Evolutionary conservation across 2,888 invertebrate species (phyloP), one percentile per base, ranked within the genome.

Genomic region (Drosophila pullipes): DNA sequence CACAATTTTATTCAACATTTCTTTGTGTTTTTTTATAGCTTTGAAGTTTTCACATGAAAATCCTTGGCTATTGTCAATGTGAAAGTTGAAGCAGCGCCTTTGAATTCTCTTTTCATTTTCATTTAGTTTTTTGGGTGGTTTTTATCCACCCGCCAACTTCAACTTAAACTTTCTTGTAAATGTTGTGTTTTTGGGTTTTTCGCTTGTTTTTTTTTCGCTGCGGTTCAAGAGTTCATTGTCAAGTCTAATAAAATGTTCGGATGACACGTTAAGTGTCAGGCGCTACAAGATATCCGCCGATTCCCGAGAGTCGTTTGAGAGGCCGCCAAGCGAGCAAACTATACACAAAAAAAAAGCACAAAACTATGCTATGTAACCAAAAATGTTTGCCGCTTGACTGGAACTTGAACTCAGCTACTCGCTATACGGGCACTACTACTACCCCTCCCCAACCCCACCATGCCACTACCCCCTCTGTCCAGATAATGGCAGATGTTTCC

Each of bases 251-350:
- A 89, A 89, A 89, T 88, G 89, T 90, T 85, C 83, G 68, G 88
- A 91, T 90, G 89, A 89, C 91, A 91, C 91, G 89, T 83, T 83
- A 91, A 89, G 88, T 88, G 87, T 90, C 91, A 89, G 89, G 66
- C 69, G 62, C 52, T 82, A 85, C 85, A 85, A 82, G 67, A 79
- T 74, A 71, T 71, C 60, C 72, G 60, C 44, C 54, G 69, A 59
- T 71, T 52, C 71, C 57, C 76, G 47, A 69, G 71, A 69, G 59
- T 59, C 65, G 76, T 76, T 78, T 81, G 64, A 75, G 69, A 59
- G 63, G 62, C 81, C 74, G 76, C 63, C 54, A 41, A 66, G 68
- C 68, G 53, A 30, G 55, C 50, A 52, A 74, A 60, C 49, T 41
- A 65, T 59, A 18, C 16, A 25, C 25, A 25, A 44, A 58, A 58